phyloP scores from a whole-genome alignment of 2,797 vertebrate genomes.

The Rhadinocentrus ornatus region DNA sequence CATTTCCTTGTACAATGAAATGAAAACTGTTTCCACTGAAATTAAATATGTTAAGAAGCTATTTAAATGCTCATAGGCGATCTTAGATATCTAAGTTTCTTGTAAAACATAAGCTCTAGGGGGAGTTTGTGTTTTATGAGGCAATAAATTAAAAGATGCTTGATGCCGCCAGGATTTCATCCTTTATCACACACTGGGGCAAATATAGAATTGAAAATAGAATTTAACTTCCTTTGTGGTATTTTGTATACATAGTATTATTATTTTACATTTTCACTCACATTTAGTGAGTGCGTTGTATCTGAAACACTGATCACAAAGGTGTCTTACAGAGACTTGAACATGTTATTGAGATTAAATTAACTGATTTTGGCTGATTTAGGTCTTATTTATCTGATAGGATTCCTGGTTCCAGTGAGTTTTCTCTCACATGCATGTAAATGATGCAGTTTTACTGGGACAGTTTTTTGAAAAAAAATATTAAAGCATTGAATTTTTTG shows the following conservation, averaged over 20 bases:
- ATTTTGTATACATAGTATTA: background rate
- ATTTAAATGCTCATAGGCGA: background rate
- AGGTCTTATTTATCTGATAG: too few species aligned
- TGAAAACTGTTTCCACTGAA: background rate
- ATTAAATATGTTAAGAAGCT: background rate
- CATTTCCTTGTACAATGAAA: background rate
- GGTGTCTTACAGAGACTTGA: too few species aligned
- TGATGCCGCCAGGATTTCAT: background rate
- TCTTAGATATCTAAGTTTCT: background rate
- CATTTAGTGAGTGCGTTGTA: background rate
- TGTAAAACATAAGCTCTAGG: background rate
- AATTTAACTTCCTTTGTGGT: background rate
- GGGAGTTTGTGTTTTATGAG: background rate
- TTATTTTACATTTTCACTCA: background rate
- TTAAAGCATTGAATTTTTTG: too few species aligned
- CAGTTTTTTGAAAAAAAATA: too few species aligned
- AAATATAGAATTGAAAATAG: background rate
- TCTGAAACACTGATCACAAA: background rate
- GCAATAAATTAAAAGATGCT: conserved; percentile 2
- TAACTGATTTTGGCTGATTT: too few species aligned
- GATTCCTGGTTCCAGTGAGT: too few species aligned
- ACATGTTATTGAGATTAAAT: too few species aligned
- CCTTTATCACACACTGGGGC: background rate
- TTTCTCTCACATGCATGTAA: too few species aligned
- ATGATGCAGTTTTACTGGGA: too few species aligned